phyloP scores from a whole-genome alignment of 2,888 invertebrate genomes.

The Stegana nigrithorax region DNA sequence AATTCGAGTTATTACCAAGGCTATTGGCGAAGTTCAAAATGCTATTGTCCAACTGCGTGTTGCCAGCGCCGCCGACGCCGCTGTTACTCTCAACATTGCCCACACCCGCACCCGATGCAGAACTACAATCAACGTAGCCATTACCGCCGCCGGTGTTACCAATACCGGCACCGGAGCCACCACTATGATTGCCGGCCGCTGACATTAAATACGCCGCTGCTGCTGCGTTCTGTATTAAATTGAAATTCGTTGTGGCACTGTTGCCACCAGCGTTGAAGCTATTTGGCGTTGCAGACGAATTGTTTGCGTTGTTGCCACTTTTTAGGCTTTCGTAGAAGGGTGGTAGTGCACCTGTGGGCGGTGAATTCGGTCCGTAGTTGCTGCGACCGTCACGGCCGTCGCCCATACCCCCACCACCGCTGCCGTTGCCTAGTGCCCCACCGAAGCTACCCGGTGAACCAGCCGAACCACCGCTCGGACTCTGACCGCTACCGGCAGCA shows the following conservation, averaged over 20 bases:
- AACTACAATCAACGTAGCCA: conserved; percentile 13
- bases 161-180: conserved; percentile 49
- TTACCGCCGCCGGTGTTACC: conserved; percentile 42
- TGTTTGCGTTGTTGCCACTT: conserved; percentile 74
- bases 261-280: conserved; percentile 62
- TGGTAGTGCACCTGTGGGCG: conserved; percentile 88
- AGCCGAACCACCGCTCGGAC: conserved; percentile 48
- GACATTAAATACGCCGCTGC: conserved; percentile 74
- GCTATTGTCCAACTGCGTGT: conserved; percentile 62
- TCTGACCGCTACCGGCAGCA: conserved; percentile 67
- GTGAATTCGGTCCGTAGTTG: conserved; percentile 88
- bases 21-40: conserved; percentile 61
- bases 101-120: conserved; percentile 26
- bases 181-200: conserved; percentile 70
- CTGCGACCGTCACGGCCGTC: conserved; percentile 84
- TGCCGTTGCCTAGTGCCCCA: conserved; percentile 73
- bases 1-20: conserved; percentile 56
- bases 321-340: conserved; percentile 90
- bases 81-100: conserved; percentile 30
- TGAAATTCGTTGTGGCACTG: conserved; percentile 71
- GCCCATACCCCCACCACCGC: conserved; percentile 80
- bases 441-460: conserved; percentile 52
- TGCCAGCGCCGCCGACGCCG: conserved; percentile 47
- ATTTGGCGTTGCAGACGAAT: conserved; percentile 42
- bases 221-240: conserved; percentile 73